Conservation (phyloP, 2,797 vertebrate genomes). For the Pogoniulus pusillus region DNA sequence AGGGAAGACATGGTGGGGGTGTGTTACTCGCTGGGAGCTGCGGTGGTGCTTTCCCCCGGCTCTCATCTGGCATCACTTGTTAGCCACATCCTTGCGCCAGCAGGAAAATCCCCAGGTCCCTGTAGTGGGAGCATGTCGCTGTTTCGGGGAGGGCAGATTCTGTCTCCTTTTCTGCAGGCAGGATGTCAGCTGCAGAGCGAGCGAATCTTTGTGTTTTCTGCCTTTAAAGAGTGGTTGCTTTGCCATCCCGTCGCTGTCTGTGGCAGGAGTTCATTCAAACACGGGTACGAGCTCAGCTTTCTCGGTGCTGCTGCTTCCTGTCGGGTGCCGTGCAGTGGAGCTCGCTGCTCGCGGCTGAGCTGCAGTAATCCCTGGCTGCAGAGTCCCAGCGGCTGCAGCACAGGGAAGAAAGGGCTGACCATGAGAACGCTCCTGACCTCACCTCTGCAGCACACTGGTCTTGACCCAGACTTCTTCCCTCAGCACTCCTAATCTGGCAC, state of each 20-base stretch:
- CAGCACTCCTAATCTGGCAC: background rate
- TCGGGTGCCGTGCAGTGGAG: background rate
- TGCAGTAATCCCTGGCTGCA: background rate
- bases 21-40: constrained; percentile 40
- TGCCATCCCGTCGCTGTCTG: rapidly evolving
- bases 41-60: background rate
- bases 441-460: rapidly evolving
- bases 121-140: background rate
- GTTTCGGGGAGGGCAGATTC: constrained; percentile 52
- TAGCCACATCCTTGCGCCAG: background rate
- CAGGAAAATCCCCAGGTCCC: background rate
- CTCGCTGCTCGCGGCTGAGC: background rate
- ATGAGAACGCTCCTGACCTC: rapidly evolving
- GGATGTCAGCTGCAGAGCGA: background rate
- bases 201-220: background rate
- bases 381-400: background rate
- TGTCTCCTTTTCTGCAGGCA: background rate
- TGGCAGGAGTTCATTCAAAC: background rate
- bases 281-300: background rate
- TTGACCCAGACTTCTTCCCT: rapidly evolving
- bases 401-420: rapidly evolving
- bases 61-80: constrained; percentile 21
- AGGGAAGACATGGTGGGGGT: constrained; percentile 57
- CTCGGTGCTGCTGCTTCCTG: background rate
- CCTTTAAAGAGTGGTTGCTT: background rate